Evolutionary conservation across 2,113 vertebrate genomes (phyloP).

Genomic region (Mellivora capensis): DNA sequence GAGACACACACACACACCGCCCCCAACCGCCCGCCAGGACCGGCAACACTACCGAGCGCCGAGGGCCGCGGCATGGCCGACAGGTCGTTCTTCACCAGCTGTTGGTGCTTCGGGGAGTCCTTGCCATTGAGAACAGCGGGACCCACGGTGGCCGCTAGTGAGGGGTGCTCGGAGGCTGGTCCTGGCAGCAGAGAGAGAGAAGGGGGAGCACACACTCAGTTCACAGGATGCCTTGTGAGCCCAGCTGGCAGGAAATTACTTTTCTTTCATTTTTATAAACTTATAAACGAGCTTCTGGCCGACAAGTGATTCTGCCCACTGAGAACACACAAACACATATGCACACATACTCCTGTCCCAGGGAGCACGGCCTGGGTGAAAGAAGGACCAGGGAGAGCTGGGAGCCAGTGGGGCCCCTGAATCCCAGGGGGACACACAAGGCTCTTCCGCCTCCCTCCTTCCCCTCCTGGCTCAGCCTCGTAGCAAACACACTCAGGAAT

Average conservation of each 20-base stretch:
- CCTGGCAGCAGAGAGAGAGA: constrained; percentile 62
- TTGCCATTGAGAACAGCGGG: constrained; percentile 85
- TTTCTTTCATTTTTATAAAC: background rate
- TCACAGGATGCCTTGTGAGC: fast-evolving
- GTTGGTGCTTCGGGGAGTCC: constrained; percentile 83
- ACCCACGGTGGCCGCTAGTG: constrained; percentile 66
- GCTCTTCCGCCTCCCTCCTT: background rate
- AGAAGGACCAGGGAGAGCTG: background rate
- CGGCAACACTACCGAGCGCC: constrained; percentile 81
- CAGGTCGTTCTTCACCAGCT: constrained; percentile 77
- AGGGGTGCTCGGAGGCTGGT: constrained; percentile 76
- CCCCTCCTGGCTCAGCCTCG: background rate
- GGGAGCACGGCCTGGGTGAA: fast-evolving
- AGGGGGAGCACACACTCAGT: background rate
- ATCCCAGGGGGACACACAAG: too few relatives aligned
- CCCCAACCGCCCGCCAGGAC: background rate
- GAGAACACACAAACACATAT: background rate
- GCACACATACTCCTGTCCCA: background rate
- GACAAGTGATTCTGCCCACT: fast-evolving
- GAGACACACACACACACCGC: too few relatives aligned
- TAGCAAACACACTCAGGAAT: background rate
- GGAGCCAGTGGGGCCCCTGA: fast-evolving
- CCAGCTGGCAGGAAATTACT: background rate
- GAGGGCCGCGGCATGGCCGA: constrained; percentile 81
- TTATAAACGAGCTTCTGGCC: background rate